Conservation (phyloP, 2,888 invertebrate species). For the Neocrepidodera transversa region DNA sequence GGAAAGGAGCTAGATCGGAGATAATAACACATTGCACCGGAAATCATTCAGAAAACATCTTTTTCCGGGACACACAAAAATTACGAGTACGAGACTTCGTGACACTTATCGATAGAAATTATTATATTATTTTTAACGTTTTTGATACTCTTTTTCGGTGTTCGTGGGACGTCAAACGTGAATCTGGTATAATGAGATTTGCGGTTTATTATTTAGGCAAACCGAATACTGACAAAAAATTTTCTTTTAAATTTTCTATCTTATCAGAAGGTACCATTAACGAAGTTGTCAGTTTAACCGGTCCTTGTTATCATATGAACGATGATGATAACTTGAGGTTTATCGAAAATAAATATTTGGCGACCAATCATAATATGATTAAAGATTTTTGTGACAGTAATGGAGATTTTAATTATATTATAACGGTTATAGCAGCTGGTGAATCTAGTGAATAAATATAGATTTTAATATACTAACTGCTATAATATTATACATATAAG, state of each 20-base stretch:
- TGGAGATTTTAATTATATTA: slow-evolving; percentile 26
- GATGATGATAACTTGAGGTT: slow-evolving; percentile 25
- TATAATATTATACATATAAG: too few relatives aligned
- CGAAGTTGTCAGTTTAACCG: slow-evolving; percentile 17
- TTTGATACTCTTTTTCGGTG: slow-evolving; percentile 44
- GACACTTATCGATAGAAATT: slow-evolving; percentile 15
- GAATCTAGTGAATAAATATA: too few relatives aligned
- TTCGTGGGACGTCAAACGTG: slow-evolving; percentile 41
- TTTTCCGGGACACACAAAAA: slow-evolving; percentile 34
- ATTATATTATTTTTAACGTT: slow-evolving; percentile 36
- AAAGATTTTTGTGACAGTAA: slow-evolving; percentile 26
- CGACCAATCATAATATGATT: slow-evolving; percentile 21
- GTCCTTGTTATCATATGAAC: slow-evolving; percentile 19
- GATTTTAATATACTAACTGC: too few relatives aligned
- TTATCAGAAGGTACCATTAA: slow-evolving; percentile 3
- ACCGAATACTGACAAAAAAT: not conserved
- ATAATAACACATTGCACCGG: slow-evolving; percentile 39
- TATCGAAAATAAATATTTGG: slow-evolving; percentile 22
- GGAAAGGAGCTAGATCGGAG: slow-evolving; percentile 38
- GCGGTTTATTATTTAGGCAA: slow-evolving; percentile 39
- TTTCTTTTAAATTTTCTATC: slow-evolving; percentile 24
- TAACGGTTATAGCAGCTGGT: too few relatives aligned
- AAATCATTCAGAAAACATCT: slow-evolving; percentile 41
- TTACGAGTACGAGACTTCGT: slow-evolving; percentile 36
- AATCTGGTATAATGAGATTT: slow-evolving; percentile 43